Conservation (phyloP, 1,140 invertebrate genomes). For the Spodoptera litura region DNA sequence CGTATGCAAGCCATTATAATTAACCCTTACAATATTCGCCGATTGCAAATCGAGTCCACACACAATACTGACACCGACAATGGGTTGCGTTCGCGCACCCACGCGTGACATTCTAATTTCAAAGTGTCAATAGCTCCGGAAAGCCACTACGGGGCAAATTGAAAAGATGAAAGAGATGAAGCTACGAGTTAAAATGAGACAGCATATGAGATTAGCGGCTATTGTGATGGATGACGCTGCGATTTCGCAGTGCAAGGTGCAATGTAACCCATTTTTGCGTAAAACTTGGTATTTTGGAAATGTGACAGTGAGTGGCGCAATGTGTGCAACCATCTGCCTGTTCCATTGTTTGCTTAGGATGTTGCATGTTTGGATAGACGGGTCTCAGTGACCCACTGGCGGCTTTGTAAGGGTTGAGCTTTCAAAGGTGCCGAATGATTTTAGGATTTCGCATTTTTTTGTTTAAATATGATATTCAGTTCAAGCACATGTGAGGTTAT, state of each 20-base stretch:
- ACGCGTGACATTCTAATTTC: slow-evolving; percentile 79
- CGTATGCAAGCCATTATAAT: slow-evolving; percentile 53
- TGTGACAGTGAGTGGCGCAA: slow-evolving; percentile 66
- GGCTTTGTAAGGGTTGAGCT: slow-evolving; percentile 68
- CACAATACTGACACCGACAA: slow-evolving; percentile 66
- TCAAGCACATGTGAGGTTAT: not conserved
- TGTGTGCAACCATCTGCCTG: slow-evolving; percentile 76
- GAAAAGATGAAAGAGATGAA: slow-evolving; percentile 61
- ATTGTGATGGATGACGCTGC: slow-evolving; percentile 67
- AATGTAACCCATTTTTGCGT: slow-evolving; percentile 79
- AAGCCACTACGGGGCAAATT: slow-evolving; percentile 54
- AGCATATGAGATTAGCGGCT: slow-evolving; percentile 65
- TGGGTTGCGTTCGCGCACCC: slow-evolving; percentile 74
- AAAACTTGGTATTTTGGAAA: slow-evolving; percentile 67
- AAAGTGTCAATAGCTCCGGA: slow-evolving; percentile 69
- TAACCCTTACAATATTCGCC: slow-evolving; percentile 59
- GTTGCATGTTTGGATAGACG: slow-evolving; percentile 61
- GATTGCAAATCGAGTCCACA: slow-evolving; percentile 60
- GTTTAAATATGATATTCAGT: not conserved
- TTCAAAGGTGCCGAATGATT: slow-evolving; percentile 63
- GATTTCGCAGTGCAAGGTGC: slow-evolving; percentile 77
- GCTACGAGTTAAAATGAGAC: slow-evolving; percentile 61
- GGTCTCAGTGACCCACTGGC: slow-evolving; percentile 61
- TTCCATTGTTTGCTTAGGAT: slow-evolving; percentile 79
- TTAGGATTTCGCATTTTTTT: slow-evolving; percentile 38